Percentiles rank a stretch among this genome's conserved stretches.
phyloP scores from a whole-genome alignment of 2,888 invertebrate species.

The Drosophila multiciliata region DNA sequence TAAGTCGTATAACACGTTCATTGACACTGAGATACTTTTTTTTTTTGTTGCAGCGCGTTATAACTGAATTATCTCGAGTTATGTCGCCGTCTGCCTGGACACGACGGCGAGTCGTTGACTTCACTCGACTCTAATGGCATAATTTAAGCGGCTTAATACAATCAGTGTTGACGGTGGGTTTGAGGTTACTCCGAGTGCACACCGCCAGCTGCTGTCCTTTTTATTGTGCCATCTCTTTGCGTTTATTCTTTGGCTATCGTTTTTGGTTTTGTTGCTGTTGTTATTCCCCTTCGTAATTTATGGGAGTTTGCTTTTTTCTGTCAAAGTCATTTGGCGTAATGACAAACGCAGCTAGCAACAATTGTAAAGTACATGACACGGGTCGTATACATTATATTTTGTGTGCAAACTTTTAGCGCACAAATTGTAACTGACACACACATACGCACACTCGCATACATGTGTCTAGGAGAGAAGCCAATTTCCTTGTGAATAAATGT shows the following conservation, averaged over 20 bases:
- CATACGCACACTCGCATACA: background rate
- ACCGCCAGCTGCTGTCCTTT: slow-evolving; percentile 57
- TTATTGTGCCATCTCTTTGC: slow-evolving; percentile 21
- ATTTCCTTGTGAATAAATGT: slow-evolving; percentile 65
- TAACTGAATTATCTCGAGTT: slow-evolving; percentile 74
- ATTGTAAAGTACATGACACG: slow-evolving; percentile 75
- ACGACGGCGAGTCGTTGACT: slow-evolving; percentile 64
- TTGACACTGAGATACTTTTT: slow-evolving; percentile 38
- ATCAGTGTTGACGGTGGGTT: slow-evolving; percentile 31
- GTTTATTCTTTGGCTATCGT: slow-evolving; percentile 3
- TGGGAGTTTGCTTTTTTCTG: slow-evolving; percentile 42
- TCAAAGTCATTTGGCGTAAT: slow-evolving; percentile 70
- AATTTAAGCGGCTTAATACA: slow-evolving; percentile 67
- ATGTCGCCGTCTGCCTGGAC: slow-evolving; percentile 53
- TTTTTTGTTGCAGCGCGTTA: slow-evolving; percentile 43
- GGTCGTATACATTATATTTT: slow-evolving; percentile 66
- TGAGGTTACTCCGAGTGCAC: slow-evolving; percentile 23
- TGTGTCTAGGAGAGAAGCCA: slow-evolving; percentile 32
- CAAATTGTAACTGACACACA: slow-evolving; percentile 40
- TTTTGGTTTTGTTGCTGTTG: slow-evolving; percentile 22
- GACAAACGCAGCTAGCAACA: slow-evolving; percentile 70
- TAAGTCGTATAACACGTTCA: slow-evolving; percentile 42
- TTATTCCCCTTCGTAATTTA: slow-evolving; percentile 37
- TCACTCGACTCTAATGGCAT: slow-evolving; percentile 56
- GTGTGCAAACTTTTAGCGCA: slow-evolving; percentile 55